Evolutionary conservation across 2,113 vertebrate genomes (phyloP), one percentile per base, ranked within the genome.

Genomic region (Pontoporia blainvillei): DNA sequence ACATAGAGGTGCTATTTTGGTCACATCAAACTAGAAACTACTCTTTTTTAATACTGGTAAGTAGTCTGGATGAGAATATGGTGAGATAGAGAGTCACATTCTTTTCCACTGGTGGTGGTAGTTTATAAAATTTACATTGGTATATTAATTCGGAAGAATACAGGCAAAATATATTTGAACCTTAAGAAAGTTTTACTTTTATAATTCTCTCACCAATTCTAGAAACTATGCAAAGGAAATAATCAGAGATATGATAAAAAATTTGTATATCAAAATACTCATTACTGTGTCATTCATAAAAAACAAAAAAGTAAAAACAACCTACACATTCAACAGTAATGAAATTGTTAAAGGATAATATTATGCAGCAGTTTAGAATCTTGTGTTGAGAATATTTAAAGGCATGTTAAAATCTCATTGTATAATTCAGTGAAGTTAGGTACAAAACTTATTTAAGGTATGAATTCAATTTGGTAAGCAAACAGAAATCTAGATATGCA

Each of bases 341-440:
- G 21, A 90, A 31, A 59, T 34, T 82, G 21, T 41, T 90, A 59
- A 93, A 59, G 44, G 52, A 54, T 72, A 78, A 66, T 36, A 76
- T 34, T 39, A 71, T 54, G 25, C 9, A 59, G 6, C 34, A 39
- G 41, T 52, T 95, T 91, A 79, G 91, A 87, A 84, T 93, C 34
- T 95, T 95, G 36, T 76, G 23, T 34, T 92, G 86, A 62, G 66
- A 95, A 66, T 87, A 79, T 23, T 73, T 81, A 92, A 27, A 79
- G 31, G 67, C 11, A 72, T 69, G n/a, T 79, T 66, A 75, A 90
- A 91, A 82, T 81, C 52, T 93, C 25, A 85, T 87, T 83, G 92
- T 73, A 59, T 59, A 94, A 86, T 92, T 85, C 39, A 84, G 52
- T 57, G 41, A 94, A 87, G 69, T 18, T 34, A 73, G 23, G 31